Base-by-base conservation (phyloP, 1,140 invertebrate genomes). In the Zaprionus gabonicus region DNA sequence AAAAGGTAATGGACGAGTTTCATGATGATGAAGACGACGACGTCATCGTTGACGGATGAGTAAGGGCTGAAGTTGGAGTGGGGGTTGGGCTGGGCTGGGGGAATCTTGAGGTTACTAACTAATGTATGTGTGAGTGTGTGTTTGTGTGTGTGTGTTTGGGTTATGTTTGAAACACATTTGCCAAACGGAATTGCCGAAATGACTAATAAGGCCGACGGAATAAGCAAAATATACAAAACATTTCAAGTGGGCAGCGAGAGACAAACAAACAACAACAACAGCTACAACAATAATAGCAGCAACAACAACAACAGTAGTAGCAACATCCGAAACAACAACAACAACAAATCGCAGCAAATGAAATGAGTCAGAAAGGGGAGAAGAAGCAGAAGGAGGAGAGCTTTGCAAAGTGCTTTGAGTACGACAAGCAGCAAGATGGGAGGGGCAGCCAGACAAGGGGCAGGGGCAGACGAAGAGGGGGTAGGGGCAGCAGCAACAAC, bases 121-220 rank as follows among this genome's bases (percentile, higher is more conserved):
- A 28, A 28, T 7, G 28, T 28, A 28, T 82, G 76, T 83, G 80
- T 41, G 15, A 2, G n/a, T 17, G 15, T 17, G 41, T 15, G 13
- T 44, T 2, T 9, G 15, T 17, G 0, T 17, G 41, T 44, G 41
- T 44, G 41, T 17, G 41, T 44, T 44, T 51, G 20, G 46, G 46
- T 51, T 51, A 51, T 20, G 46, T 20, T 51, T 51, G 46, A 20
- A 23, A 23, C 20, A 86, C 79, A 86, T 82, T 77, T 82, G 65
- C 58, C 65, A 53, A 44, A 64, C 67, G 41, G 38, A 74, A 80
- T 81, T 56, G 58, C 75, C 70, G 15, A 44, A 84, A 71, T 86
- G 83, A 86, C 82, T 86, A 86, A 86, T 80, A 82, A 66, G 65
- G 71, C 67, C 46, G 57, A 64, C 20, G 51, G 63, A 63, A 74